These are phyloP conservation scores for Gibbula magus DNA, from an alignment of 2,888 invertebrate species.

Conservation along the genomic window DNA sequence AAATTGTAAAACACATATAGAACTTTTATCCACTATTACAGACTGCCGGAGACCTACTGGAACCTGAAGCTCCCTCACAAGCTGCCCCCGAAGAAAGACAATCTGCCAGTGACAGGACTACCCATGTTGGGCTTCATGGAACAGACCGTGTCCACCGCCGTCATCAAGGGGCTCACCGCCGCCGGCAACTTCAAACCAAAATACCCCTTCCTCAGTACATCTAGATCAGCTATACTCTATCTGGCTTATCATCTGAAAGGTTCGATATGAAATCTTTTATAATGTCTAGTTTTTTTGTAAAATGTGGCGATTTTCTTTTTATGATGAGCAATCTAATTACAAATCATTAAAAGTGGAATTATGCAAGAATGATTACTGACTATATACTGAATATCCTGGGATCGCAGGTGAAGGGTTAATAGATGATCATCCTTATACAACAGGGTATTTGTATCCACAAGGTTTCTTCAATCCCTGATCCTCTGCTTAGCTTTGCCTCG, in stretches of 20 bases:
- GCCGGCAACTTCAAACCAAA: conserved; percentile 75
- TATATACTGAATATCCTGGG: no score
- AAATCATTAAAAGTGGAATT: no score
- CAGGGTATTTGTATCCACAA: no score
- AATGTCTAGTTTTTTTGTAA: no score
- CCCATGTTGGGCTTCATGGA: conserved; percentile 76
- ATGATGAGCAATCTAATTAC: no score
- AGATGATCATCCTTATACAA: no score
- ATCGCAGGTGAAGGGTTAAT: no score
- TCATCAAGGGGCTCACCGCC: conserved; percentile 73
- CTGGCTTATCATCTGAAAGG: conserved; percentile 75
- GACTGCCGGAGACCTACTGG: conserved; percentile 73
- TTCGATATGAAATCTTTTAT: conserved; percentile 37
- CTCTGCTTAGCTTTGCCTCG: no score
- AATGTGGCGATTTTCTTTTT: no score
- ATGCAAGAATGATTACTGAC: no score
- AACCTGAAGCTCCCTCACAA: conserved; percentile 73
- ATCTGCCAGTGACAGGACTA: conserved; percentile 65
- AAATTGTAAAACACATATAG: no score
- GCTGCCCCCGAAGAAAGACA: conserved; percentile 72
- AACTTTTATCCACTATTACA: conserved; percentile 37
- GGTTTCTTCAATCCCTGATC: no score
- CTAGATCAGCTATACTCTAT: conserved; percentile 73
- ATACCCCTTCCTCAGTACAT: conserved; percentile 73
- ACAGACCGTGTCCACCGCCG: conserved; percentile 71